Evolutionary conservation across 2,797 vertebrate genomes (phyloP), one percentile per base, ranked within the genome.

Genomic region (Poeciliopsis infans): DNA sequence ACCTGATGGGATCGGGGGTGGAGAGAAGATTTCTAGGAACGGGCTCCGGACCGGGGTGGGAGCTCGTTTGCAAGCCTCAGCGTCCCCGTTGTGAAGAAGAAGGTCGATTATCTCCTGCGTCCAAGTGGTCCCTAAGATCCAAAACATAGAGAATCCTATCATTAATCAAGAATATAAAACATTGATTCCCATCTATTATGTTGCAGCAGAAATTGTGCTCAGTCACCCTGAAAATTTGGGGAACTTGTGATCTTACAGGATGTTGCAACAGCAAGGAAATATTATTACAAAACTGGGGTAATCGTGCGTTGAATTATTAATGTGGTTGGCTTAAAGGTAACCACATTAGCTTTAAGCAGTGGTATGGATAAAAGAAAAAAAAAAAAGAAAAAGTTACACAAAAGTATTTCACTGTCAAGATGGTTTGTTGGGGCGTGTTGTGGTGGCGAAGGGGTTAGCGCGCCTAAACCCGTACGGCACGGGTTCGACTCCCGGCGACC

Each of bases 91-190:
- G 87, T 97, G 94, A 70, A 96, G 80, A 80, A 98, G 90, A 90
- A 97, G 94, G 85, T 99, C 98, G 33, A 97, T 90, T 49, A 99
- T 97, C 94, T 99, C 97, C 33, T 95, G 95, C n/a, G 96, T 89
- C 98, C 97, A 99, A 0, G 97, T 99, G 43, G 97, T 99, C 25
- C 98, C 98, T 99, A 45, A 59, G 72, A 3, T 33, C 4, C 73
- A 46, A 81, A 15, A 76, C 64, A 89, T 59, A 82, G 13, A 41
- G 23, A 57, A 28, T 43, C n/a, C 31, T 3, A 13, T 49, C 15
- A 7, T 73, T 7, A 43, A 59, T 75, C 8, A 7, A 71, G 68
- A 18, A 25, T 6, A 33, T 31, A 18, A 78, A 71, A 53, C 13
- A 6, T 33, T 1, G 13, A 70, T 13, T 45, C 6, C 2, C 3